Evolutionary conservation across 2,888 invertebrate genomes (phyloP).

Genomic region (Watsonalla binaria): DNA sequence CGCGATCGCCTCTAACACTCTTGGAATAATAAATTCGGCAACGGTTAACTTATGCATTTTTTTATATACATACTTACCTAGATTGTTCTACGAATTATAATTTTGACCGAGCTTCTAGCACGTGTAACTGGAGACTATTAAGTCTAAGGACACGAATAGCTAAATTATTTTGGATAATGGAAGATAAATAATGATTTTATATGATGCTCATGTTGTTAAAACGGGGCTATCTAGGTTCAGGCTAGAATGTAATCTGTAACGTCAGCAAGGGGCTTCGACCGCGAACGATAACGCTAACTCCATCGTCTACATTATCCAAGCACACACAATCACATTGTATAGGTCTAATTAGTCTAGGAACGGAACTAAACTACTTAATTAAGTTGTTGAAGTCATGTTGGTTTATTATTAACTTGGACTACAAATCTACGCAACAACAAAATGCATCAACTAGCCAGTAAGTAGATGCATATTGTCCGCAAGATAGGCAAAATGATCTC

Average conservation of each 20-base stretch:
- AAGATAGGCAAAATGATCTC: too few species aligned
- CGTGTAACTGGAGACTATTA: slow-evolving; percentile 7
- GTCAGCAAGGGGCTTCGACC: slow-evolving; percentile 66
- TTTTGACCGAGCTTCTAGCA: slow-evolving; percentile 4
- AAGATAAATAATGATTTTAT: slow-evolving; percentile 22
- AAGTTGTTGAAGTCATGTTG: too few species aligned
- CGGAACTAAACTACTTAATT: too few species aligned
- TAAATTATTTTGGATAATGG: too few species aligned
- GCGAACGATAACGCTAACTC: slow-evolving; percentile 54
- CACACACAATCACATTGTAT: slow-evolving; percentile 11
- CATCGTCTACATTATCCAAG: slow-evolving; percentile 5
- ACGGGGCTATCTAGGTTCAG: slow-evolving; percentile 62
- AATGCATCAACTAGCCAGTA: too few species aligned
- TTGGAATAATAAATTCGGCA: slow-evolving; percentile 55
- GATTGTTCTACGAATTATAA: slow-evolving; percentile 14
- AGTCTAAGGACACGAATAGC: slow-evolving; percentile 7
- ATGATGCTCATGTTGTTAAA: slow-evolving; percentile 35
- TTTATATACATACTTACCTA: slow-evolving; percentile 7
- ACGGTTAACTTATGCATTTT: slow-evolving; percentile 29
- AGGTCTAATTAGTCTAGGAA: neutral
- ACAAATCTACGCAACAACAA: too few species aligned
- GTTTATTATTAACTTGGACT: too few species aligned
- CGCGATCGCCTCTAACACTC: slow-evolving; percentile 42
- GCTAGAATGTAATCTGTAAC: slow-evolving; percentile 49
- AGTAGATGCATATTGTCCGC: too few species aligned